phyloP scores from a whole-genome alignment of 2,113 vertebrate species.

The Thermophis baileyi region DNA sequence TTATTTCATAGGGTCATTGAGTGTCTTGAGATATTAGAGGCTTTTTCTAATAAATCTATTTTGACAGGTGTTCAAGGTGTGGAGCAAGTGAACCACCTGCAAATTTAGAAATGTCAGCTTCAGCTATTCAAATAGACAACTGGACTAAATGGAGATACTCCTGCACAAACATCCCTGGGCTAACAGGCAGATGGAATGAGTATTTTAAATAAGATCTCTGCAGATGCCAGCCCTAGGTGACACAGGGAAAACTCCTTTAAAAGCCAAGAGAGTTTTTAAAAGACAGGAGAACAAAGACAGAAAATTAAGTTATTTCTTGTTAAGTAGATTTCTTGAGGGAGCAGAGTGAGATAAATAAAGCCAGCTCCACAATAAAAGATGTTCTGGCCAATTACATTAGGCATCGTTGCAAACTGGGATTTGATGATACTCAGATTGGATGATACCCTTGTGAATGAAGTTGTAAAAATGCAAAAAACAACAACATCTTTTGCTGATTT shows the following conservation, averaged over 20 bases:
- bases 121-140: constrained; percentile 54
- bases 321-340: constrained; percentile 55
- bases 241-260: constrained; percentile 47
- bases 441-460: not conserved
- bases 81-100: constrained; percentile 66
- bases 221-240: constrained; percentile 55
- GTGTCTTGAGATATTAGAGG: constrained; percentile 46
- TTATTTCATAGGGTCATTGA: constrained; percentile 39
- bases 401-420: not conserved
- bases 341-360: constrained; percentile 52
- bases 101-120: constrained; percentile 68
- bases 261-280: constrained; percentile 59
- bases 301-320: constrained; percentile 57
- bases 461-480: not conserved
- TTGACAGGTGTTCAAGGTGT: constrained; percentile 61
- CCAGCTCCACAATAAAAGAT: constrained; percentile 57
- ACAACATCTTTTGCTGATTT: not conserved
- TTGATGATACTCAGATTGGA: not conserved
- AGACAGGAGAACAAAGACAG: constrained; percentile 63
- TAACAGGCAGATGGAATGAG: constrained; percentile 47
- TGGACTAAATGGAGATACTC: constrained; percentile 61
- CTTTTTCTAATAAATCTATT: constrained; percentile 53
- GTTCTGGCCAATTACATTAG: constrained; percentile 26
- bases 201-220: constrained; percentile 55
- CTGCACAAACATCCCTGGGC: constrained; percentile 56